These are phyloP conservation scores for Caenorhabditis sp. DNA, from an alignment of 2,888 invertebrate genomes.

Conservation along the genomic window DNA sequence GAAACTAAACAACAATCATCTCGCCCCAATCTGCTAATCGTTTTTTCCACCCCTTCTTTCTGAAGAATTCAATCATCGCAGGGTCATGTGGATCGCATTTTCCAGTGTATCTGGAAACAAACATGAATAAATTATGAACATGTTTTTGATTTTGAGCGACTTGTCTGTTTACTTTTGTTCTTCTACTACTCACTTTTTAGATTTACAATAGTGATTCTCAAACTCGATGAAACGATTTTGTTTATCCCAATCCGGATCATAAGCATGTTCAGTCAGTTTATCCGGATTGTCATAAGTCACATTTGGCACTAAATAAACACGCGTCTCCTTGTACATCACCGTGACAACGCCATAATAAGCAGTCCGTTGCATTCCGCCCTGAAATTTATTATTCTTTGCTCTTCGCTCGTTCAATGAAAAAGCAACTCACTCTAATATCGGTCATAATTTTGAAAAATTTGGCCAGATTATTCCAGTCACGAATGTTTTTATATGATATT, in stretches of 20 bases:
- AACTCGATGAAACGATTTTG: constrained; percentile 65
- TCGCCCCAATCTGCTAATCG: constrained; percentile 62
- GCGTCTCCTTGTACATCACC: constrained; percentile 82
- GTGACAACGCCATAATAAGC: constrained; percentile 93
- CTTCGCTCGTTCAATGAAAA: no score
- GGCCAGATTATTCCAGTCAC: constrained; percentile 63
- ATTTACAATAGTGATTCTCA: constrained; percentile 61
- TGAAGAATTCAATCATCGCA: constrained; percentile 64
- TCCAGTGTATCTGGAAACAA: constrained; percentile 54
- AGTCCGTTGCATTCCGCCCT: constrained; percentile 96
- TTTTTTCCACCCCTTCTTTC: constrained; percentile 54
- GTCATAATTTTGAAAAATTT: constrained; percentile 64
- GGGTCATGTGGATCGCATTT: constrained; percentile 65
- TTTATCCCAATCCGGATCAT: constrained; percentile 63
- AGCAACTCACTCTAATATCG: constrained; percentile 63
- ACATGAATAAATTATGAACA: background rate
- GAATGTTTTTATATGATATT: constrained; percentile 48
- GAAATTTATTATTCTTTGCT: background rate
- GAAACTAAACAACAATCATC: constrained; percentile 56
- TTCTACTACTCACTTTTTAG: constrained; percentile 51
- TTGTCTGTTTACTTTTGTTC: background rate
- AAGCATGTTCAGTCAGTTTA: constrained; percentile 29
- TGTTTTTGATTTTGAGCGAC: constrained; percentile 9
- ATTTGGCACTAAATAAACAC: constrained; percentile 77
- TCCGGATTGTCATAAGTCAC: constrained; percentile 22